Evolutionary conservation across 2,797 vertebrate genomes (phyloP).

Genomic region (Halcyon badia): DNA sequence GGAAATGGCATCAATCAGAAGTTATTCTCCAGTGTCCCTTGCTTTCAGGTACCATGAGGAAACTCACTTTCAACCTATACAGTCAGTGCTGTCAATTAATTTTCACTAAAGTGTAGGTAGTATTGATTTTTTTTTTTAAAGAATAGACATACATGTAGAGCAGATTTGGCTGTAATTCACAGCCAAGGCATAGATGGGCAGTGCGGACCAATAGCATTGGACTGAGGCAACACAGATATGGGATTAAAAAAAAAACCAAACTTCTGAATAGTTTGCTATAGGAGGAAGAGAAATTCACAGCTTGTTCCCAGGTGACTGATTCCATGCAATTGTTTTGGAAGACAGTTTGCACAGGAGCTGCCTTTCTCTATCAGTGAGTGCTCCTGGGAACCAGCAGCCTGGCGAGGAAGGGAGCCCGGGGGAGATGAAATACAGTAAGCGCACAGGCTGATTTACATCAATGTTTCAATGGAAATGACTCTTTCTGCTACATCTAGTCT

Average conservation of each 20-base stretch:
- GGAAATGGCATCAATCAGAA: background rate
- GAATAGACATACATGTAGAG: background rate
- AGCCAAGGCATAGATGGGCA: background rate
- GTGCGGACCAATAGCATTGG: background rate
- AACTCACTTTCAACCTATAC: background rate
- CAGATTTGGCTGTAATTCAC: background rate
- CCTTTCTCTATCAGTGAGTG: background rate
- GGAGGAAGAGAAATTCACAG: background rate
- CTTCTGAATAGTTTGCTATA: background rate
- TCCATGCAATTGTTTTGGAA: background rate
- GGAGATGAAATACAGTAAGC: background rate
- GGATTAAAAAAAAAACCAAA: background rate
- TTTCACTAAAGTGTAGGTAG: background rate
- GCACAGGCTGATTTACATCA: background rate
- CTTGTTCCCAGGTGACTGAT: background rate
- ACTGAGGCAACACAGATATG: background rate
- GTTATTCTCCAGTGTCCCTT: background rate
- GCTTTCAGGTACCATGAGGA: background rate
- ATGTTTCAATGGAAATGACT: background rate
- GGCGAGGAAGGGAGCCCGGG: rapidly evolving
- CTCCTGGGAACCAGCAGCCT: background rate
- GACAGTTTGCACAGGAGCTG: background rate
- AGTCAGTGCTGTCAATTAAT: background rate
- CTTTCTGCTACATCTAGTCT: background rate
- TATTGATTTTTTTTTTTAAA: background rate